These are phyloP conservation scores for Anabacerthia variegaticeps DNA, from an alignment of 2,797 vertebrate genomes.

Conservation along the genomic window DNA sequence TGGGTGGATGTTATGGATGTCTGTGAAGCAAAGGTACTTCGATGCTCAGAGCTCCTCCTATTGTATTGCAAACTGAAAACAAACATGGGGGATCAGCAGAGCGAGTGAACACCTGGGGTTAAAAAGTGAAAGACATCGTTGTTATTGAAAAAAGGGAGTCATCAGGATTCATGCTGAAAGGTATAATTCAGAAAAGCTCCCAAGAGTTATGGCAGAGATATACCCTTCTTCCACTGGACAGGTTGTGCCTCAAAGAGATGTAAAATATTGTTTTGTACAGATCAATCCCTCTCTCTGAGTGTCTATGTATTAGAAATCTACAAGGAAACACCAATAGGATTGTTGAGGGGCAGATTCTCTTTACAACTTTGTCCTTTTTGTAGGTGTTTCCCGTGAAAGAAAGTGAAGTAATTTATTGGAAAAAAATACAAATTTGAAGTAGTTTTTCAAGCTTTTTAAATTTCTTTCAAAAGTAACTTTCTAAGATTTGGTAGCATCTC, in stretches of 20 bases:
- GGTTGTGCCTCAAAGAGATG: neutral
- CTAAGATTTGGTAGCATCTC: neutral
- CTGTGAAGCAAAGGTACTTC: constrained; percentile 75
- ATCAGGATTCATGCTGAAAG: neutral
- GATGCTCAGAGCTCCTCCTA: neutral
- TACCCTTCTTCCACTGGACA: neutral
- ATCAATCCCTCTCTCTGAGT: neutral
- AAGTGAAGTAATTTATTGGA: neutral
- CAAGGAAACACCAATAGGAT: neutral
- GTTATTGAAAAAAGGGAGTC: neutral
- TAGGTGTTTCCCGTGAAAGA: fast-evolving
- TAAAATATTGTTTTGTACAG: neutral
- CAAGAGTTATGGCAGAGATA: neutral
- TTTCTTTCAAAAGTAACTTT: neutral
- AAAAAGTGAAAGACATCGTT: neutral
- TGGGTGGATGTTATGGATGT: constrained; percentile 73
- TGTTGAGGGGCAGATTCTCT: neutral
- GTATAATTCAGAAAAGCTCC: neutral
- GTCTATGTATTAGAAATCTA: neutral
- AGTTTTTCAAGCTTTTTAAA: neutral
- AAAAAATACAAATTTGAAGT: neutral
- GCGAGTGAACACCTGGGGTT: neutral
- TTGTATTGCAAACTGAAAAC: neutral
- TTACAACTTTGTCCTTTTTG: neutral
- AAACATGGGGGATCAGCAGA: neutral